Evolutionary conservation across 1,140 invertebrate species (phyloP), one percentile per base, ranked within the genome.

Genomic region (Leptinotarsa texana): DNA sequence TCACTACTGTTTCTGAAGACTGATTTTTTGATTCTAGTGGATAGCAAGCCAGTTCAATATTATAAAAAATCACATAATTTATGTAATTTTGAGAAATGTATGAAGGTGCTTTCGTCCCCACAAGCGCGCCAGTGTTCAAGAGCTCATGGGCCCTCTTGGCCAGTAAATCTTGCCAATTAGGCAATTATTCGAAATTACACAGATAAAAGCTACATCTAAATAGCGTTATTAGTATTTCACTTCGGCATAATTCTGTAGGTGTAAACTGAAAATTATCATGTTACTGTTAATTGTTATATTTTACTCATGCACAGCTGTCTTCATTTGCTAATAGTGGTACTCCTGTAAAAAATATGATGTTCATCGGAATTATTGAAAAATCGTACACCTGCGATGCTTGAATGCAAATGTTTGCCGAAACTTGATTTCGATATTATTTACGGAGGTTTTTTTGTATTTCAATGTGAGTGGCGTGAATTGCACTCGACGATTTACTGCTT

Each of bases 211-310:
- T 15, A n/a, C n/a, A 57, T 57, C 51, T 57, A 57, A 57, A 57
- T 8, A 57, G 51, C 51, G n/a, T 57, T 57, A 57, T 57, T 57
- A 57, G 51, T 57, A 57, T n/a, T 18, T 57, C 17, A 57, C 51
- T 57, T 57, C 51, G 51, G 51, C 15, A 57, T 57, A 57, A 57
- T 57, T 57, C 51, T 57, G 51, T 57, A 57, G 51, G 51, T 57
- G 51, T 57, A 57, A 57, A 57, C 51, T 57, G 51, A 57, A 57
- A 66, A 66, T 66, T 66, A 66, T 27, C 63, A 66, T 66, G 63
- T 66, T 42, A 24, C 15, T 42, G 63, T 24, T 42, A 66, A 66
- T 27, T 66, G 22, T 66, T 66, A 24, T 66, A 24, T 24, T 66
- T 66, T 66, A 24, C 33, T 24, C 33, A 17, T 17, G 15, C 4